Percentiles rank a stretch among this genome's conserved stretches.
These are phyloP conservation scores for Spodoptera exigua DNA, from an alignment of 2,888 invertebrate genomes.

Conservation along the genomic window DNA sequence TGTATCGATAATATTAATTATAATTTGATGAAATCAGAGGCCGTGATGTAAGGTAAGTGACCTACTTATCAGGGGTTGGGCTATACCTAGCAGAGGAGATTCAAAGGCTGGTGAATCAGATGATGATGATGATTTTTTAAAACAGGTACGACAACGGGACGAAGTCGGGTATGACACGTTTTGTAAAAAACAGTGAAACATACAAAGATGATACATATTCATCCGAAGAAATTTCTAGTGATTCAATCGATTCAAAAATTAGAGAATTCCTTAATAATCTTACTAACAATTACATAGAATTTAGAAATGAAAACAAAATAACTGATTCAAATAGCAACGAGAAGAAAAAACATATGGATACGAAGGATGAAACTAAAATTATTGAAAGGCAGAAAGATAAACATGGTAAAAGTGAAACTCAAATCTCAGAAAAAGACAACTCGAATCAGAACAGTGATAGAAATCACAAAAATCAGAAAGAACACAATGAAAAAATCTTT, in stretches of 20 bases:
- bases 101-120: conserved; percentile 17
- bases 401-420: too few species aligned
- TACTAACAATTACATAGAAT: too few species aligned
- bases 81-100: conserved; percentile 18
- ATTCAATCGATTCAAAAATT: background rate
- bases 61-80: conserved; percentile 20
- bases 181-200: background rate
- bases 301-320: background rate
- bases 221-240: background rate
- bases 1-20: too few species aligned
- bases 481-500: background rate
- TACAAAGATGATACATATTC: background rate
- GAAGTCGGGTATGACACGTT: conserved; percentile 5
- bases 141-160: conserved; percentile 33
- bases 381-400: too few species aligned
- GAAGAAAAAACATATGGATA: background rate
- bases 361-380: background rate
- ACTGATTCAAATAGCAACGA: background rate
- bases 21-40: background rate
- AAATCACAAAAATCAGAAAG: background rate
- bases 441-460: background rate
- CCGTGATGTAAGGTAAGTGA: background rate
- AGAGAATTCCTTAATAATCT: too few species aligned
- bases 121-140: conserved; percentile 40
- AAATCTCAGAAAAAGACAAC: background rate